Base-by-base conservation (phyloP, 2,888 invertebrate genomes). In the Operophtera brumata region DNA sequence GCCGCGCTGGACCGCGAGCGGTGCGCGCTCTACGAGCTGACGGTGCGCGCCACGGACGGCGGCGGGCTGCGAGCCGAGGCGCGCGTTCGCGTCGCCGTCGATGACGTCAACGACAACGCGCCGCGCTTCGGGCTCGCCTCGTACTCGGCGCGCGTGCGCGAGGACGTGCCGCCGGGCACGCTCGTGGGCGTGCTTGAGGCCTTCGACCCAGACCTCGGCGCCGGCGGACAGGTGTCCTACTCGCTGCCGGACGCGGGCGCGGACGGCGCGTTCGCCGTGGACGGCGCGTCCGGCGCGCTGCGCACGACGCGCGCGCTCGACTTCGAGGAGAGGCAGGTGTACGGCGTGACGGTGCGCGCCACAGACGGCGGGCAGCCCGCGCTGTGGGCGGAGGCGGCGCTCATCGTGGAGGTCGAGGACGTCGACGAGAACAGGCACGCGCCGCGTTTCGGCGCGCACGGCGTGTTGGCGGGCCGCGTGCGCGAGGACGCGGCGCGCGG, bases 391-490 rank as follows among this genome's bases (percentile, higher is more conserved):
- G 95, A 95, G 72, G 94, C 96, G 54, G 92, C 94, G 56, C 92
- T 99, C 32, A 92, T 95, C 47, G 93, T 99, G 48, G 96, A 97
- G 84, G 93, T 97, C 59, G 94, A 96, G 65, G 98, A 99, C 86
- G 98, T 98, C 12, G 97, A 99, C 86, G 98, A 98, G 86, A 98
- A 98, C 85, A 90, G 94, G 51, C 93, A 94, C 82, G 91, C 96
- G 48, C 97, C 98, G 1, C 90, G 91, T 63, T 98, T 98, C 82
- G 92, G 92, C 47, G 96, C 96, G 79, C 95, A 94, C 73, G 73
- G 64, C 41, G 96, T 96, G 64, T 87, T 95, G 61, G 86, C 92
- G 58, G 95, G 95, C 46, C 91, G 90, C 65, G 95, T 98, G 60
- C 90, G 86, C 53, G 98, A 99, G 87, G 97, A 97, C 82, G 92